Evolutionary conservation across 2,888 invertebrate genomes (phyloP), one percentile per base, ranked within the genome.

Genomic region (Furcula furcula): DNA sequence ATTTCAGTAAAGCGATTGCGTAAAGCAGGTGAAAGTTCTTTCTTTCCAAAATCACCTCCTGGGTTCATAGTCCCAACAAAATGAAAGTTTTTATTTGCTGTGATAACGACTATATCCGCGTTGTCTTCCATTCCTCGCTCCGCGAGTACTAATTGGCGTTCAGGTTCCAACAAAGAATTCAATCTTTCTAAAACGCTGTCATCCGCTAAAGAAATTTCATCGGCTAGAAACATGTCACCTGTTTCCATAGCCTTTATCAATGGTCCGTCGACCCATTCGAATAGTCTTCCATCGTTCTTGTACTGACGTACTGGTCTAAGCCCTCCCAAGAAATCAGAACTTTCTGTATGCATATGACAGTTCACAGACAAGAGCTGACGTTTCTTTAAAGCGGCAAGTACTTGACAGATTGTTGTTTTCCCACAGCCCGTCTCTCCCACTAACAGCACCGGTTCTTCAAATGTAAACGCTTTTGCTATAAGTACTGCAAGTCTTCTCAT

Each of bases 51-150:
- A 89, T 99, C 99, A 0, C 99, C 99, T 7, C 99, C 98, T 4
- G 99, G 99, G 88, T 99, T 99, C 99, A 99, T 99, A 0, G 99
- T 99, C 1, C 97, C 98, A 37, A 99, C 91, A 63, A 99, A 96
- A 57, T 95, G 93, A 72, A 99, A 99, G 6, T 92, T 91, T 4
- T 91, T 73, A 35, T 95, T 94, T 0, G 92, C 91, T 23, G 94
- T 90, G 2, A 94, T 87, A 16, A 92, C 89, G 29, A 91, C 89
- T 15, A 91, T 90, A 60, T 78, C 88, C 16, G 90, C 90, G 64
- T 80, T 90, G 37, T 87, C 89, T 62, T 91, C 92, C 34, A 91
- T 92, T 4, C 95, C 95, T 72, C 97, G 97, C 85, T 99, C 99
- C 0, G 98, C 95, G 34, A 99, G 80, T 16, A 99, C 87, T 20